Base-by-base conservation (phyloP, 2,888 invertebrate species). In the Lasioglossum lativentre region DNA sequence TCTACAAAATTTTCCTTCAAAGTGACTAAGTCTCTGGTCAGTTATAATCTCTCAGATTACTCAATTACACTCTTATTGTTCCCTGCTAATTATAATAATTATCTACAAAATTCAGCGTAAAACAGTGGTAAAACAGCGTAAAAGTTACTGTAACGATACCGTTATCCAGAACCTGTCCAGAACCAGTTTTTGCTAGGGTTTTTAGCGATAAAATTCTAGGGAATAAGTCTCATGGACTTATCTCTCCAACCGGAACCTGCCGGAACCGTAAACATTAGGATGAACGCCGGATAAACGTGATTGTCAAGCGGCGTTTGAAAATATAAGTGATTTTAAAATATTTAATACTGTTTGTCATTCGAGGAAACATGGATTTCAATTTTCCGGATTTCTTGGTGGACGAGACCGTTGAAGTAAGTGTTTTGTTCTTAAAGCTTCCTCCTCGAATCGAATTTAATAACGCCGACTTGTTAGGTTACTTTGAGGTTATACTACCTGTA, bases 281-380 rank as follows among this genome's bases (percentile, higher is more conserved):
- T 6, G n/a, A 82, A 66, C 3, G 80, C 86, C 82, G 82, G 40
- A 75, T 47, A 77, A 86, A 72, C 83, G 86, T 87, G 86, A 66
- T 59, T 68, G 1, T 19, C 27, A 4, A n/a, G 75, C 79, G 74
- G 75, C 59, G n/a, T 42, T 71, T 52, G 40, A 23, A 68, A 72
- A 68, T 83, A 82, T n/a, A 80, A 83, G 73, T 71, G 27, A 52
- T 27, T 68, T 45, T 75, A 80, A 56, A 45, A 75, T 45, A 77
- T 27, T 14, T 77, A 83, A 23, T 87, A 79, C 38, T 71, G 10
- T 3, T 70, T 87, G 87, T 87, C 87, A 87, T 70, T 82, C 72
- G 45, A 45, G 30, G 16, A 14, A 85, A 56, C 5, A 88, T 88
- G 88, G 82, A 88, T 70, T 71, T 71, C 45, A 45, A 38, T 72